Base-by-base conservation (phyloP, 2,797 vertebrate genomes). In the Rhinophrynus dorsalis region DNA sequence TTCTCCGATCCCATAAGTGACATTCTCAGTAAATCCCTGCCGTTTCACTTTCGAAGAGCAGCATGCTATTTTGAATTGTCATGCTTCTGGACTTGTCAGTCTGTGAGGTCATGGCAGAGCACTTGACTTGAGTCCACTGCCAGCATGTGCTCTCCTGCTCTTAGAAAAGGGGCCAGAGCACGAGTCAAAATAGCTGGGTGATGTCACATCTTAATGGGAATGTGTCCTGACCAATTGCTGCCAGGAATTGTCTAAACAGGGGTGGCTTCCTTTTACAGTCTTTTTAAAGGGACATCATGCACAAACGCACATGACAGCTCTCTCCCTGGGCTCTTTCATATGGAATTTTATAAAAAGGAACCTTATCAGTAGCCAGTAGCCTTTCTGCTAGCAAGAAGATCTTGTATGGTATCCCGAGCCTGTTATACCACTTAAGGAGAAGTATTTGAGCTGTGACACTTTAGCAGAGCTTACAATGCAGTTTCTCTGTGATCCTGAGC, bases 201-300 rank as follows among this genome's bases (percentile, higher is more conserved):
- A 92, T 88, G 87, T 91, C 87, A 89, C 75, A 29, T 79, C 81
- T 77, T 51, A 76, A 84, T 83, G 83, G 38, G 78, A 87, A 78
- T 3, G 79, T 1, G 78, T 81, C 67, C 11, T 0, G 73, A 80
- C 86, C 85, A 18, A 82, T 84, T 18, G 30, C 77, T 81, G 89
- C 81, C 86, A 84, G 78, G 88, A 80, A 85, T 89, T 84, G 84
- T 86, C 79, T 76, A 82, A 74, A 76, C 84, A 40, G 77, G 84
- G 72, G 81, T 79, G 90, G 89, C 92, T 91, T 95, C 92, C 89
- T 94, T 93, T 94, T 95, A 92, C 91, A 95, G 91, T 82, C 91
- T 89, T 92, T 92, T 93, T 88, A 83, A 88, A 90, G 89, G 81
- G 84, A 81, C 84, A 78, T 79, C 84, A 58, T 74, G 80, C 87